A percentile compares a stretch with the other conserved stretches of the same genome.
Evolutionary conservation across 2,888 invertebrate genomes (phyloP).

Genomic region (Calephelis perditalis): DNA sequence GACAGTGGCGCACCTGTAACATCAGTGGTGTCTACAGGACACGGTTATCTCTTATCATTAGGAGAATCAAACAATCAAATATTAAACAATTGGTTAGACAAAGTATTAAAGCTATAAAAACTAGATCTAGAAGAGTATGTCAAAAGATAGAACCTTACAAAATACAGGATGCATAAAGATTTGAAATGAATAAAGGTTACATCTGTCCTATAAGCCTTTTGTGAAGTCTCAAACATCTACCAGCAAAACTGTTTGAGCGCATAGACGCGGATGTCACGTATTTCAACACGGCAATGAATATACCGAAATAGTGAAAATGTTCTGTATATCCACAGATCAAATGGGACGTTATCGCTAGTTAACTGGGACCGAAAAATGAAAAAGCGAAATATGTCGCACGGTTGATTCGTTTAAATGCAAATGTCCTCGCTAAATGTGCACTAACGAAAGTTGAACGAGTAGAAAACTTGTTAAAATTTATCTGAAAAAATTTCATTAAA

Average conservation of each 20-base stretch:
- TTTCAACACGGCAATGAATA: not conserved
- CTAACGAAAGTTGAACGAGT: conserved; percentile 53
- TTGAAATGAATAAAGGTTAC: too few relatives aligned
- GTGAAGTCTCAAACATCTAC: not conserved
- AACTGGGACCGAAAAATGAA: conserved; percentile 35
- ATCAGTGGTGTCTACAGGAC: too few relatives aligned
- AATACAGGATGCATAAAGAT: too few relatives aligned
- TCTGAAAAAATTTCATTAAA: conserved; percentile 37
- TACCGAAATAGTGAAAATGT: conserved; percentile 12
- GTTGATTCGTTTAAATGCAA: conserved; percentile 67
- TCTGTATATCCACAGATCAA: conserved; percentile 27
- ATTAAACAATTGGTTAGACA: too few relatives aligned
- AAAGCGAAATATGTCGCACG: conserved; percentile 50
- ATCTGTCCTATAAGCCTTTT: not conserved
- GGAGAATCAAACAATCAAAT: too few relatives aligned
- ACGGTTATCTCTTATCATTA: too few relatives aligned
- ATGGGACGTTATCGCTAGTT: conserved; percentile 33
- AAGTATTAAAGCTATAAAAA: too few relatives aligned
- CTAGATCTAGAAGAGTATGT: too few relatives aligned
- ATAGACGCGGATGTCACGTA: not conserved
- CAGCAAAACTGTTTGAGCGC: not conserved
- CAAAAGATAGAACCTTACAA: too few relatives aligned
- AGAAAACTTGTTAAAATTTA: conserved; percentile 61
- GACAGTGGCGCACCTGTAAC: too few relatives aligned
- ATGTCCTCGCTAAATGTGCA: conserved; percentile 46